Evolutionary conservation across 2,113 vertebrate genomes (phyloP).

Genomic region (Nansenia antarctica): DNA sequence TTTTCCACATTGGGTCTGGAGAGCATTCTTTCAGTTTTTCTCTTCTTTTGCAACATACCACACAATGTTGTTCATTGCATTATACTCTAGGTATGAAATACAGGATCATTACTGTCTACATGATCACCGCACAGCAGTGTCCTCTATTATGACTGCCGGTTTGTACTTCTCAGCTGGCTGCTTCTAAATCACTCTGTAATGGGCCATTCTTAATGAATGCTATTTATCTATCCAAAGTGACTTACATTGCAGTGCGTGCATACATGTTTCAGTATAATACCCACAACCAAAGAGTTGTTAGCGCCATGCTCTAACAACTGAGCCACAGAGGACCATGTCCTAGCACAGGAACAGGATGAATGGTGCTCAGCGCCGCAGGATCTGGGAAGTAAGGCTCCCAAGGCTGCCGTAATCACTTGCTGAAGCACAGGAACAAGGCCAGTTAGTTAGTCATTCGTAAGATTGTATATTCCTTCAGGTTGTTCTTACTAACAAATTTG

Average conservation of each 20-base stretch:
- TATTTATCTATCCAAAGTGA: no score
- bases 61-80: neutral
- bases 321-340: no score
- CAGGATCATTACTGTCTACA: neutral
- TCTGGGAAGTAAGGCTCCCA: no score
- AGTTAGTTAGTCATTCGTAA: slow-evolving; percentile 35
- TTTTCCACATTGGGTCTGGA: neutral
- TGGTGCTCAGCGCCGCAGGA: no score
- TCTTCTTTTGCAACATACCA: no score
- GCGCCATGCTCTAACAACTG: no score
- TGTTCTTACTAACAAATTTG: neutral
- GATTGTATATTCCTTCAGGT: slow-evolving; percentile 29
- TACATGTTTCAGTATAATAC: no score
- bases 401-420: slow-evolving; percentile 10
- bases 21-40: neutral
- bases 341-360: no score
- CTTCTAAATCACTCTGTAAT: neutral
- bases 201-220: no score
- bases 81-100: neutral
- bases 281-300: no score
- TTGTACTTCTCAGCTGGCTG: neutral
- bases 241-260: no score
- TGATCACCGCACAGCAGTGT: neutral
- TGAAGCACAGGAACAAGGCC: slow-evolving; percentile 41
- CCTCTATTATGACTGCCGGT: neutral